A percentile compares a stretch with the other conserved stretches of the same genome.
These are phyloP conservation scores for Caenorhabditis sp. DNA, from an alignment of 2,888 invertebrate species.

Conservation along the genomic window DNA sequence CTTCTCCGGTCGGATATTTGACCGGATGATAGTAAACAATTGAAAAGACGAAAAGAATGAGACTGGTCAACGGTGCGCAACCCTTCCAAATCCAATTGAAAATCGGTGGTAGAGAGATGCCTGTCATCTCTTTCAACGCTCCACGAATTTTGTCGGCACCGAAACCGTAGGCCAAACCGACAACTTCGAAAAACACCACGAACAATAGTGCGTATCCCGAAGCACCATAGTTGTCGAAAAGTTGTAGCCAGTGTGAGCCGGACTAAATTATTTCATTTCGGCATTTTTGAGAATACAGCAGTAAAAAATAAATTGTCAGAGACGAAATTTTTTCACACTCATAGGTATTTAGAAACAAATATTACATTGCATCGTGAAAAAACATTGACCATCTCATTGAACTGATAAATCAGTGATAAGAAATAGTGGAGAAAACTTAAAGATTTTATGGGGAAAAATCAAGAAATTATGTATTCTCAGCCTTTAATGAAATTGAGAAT, in stretches of 20 bases:
- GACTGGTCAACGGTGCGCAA: slow-evolving; percentile 84
- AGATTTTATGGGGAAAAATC: not conserved
- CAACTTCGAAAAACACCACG: slow-evolving; percentile 88
- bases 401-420: too few relatives aligned
- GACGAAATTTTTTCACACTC: too few relatives aligned
- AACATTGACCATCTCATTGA: too few relatives aligned
- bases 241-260: slow-evolving; percentile 85
- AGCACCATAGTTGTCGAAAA: slow-evolving; percentile 87
- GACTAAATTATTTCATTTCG: slow-evolving; percentile 75
- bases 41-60: slow-evolving; percentile 84
- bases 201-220: slow-evolving; percentile 83
- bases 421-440: too few relatives aligned
- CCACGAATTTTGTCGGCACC: slow-evolving; percentile 78
- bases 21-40: slow-evolving; percentile 82
- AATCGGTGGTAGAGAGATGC: slow-evolving; percentile 81
- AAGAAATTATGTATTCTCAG: too few relatives aligned
- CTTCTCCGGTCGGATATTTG: slow-evolving; percentile 77
- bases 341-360: too few relatives aligned
- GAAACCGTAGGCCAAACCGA: slow-evolving; percentile 89
- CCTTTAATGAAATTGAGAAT: too few relatives aligned
- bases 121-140: slow-evolving; percentile 85
- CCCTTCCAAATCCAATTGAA: slow-evolving; percentile 87
- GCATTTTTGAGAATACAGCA: too few relatives aligned
- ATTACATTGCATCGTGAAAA: too few relatives aligned
- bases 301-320: too few relatives aligned